These are phyloP conservation scores for Uria aalge DNA, from an alignment of 2,113 vertebrate genomes.

Conservation along the genomic window DNA sequence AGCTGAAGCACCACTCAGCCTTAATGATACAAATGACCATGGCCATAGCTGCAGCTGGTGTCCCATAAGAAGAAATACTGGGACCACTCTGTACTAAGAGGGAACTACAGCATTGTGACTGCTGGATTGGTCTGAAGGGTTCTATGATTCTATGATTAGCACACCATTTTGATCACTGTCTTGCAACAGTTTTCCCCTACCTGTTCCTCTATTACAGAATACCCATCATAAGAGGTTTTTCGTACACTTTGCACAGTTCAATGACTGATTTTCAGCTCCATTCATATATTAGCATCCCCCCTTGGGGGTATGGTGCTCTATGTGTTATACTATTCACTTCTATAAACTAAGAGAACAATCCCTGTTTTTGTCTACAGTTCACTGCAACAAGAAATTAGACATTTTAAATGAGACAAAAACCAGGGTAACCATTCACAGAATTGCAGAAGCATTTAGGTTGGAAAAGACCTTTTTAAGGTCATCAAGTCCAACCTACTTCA, in stretches of 20 bases:
- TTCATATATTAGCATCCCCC: neutral
- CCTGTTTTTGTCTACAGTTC: neutral
- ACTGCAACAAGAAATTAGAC: neutral
- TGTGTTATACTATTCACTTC: neutral
- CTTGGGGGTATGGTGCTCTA: neutral
- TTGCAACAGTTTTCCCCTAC: neutral
- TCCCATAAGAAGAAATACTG: neutral
- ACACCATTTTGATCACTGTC: neutral
- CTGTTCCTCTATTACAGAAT: neutral
- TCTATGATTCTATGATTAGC: neutral
- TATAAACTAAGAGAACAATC: neutral
- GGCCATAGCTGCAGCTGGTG: neutral
- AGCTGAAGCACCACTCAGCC: neutral
- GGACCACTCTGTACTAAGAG: neutral
- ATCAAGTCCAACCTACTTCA: neutral
- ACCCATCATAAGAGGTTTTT: neutral
- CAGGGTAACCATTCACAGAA: neutral
- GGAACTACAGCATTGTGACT: neutral
- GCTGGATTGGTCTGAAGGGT: neutral
- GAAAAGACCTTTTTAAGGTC: neutral
- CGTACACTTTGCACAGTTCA: neutral
- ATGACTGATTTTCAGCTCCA: neutral
- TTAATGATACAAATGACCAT: rapidly evolving
- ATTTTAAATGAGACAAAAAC: neutral
- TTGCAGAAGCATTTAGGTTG: neutral